A percentile compares a stretch with the other conserved stretches of the same genome.
Evolutionary conservation across 2,797 vertebrate species (phyloP).

Genomic region (Perodicticus potto): DNA sequence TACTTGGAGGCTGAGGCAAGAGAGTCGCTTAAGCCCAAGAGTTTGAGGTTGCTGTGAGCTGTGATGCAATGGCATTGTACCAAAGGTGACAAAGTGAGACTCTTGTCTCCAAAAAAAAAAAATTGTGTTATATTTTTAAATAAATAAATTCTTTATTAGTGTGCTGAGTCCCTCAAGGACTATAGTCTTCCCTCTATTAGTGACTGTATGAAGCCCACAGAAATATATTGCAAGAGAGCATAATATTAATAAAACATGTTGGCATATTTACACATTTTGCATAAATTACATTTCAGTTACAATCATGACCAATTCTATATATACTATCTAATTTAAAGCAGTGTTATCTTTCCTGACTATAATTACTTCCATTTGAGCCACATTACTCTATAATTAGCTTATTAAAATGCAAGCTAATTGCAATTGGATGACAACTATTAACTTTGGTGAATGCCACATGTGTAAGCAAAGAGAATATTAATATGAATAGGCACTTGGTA

Average conservation of each 20-base stretch:
- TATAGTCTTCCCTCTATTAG: neutral
- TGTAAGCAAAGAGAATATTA: neutral
- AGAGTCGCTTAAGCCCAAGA: no score
- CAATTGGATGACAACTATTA: neutral
- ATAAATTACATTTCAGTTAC: neutral
- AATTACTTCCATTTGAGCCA: neutral
- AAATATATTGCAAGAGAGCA: neutral
- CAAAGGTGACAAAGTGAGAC: no score
- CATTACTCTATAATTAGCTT: constrained; percentile 24
- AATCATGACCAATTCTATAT: neutral
- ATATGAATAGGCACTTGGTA: neutral
- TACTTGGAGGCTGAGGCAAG: no score
- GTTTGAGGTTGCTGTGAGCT: no score
- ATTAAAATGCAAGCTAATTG: neutral
- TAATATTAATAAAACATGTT: neutral
- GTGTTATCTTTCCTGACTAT: neutral
- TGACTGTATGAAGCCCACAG: neutral
- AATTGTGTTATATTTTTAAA: no score
- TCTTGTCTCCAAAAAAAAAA: no score
- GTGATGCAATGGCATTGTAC: no score
- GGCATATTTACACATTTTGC: neutral
- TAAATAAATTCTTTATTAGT: neutral
- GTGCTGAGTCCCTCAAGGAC: neutral
- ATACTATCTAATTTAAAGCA: neutral
- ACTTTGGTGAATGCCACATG: neutral